Base-by-base conservation (phyloP, 1,140 invertebrate species). In the Aradophagus sp. region DNA sequence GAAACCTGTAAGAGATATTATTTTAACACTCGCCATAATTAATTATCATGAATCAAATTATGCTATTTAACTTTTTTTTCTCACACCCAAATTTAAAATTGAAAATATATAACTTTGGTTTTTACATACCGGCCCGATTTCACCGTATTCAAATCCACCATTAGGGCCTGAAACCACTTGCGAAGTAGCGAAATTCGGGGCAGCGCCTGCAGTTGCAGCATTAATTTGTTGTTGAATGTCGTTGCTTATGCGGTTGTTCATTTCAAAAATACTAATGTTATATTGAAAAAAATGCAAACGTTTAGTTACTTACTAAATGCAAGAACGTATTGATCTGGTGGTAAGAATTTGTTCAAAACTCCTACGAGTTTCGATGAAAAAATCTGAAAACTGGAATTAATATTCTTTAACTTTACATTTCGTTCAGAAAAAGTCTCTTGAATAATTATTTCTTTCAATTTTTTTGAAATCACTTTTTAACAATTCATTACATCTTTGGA, bases 1-100 rank as follows among this genome's bases (percentile, higher is more conserved):
- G 68, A 67, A 26, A 75, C 84, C 91, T 92, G 75, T 10, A 58
- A 1, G 32, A 71, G 12, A 12, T 23, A 23, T 23, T 23, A n/a
- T n/a, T n/a, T n/a, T n/a, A n/a, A n/a, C n/a, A n/a, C n/a, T n/a
- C n/a, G n/a, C n/a, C n/a, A n/a, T n/a, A n/a, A n/a, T n/a, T n/a
- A n/a, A n/a, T n/a, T n/a, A n/a, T n/a, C n/a, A n/a, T n/a, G n/a
- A n/a, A n/a, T n/a, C n/a, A n/a, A n/a, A n/a, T n/a, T n/a, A n/a
- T n/a, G n/a, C n/a, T n/a, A n/a, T n/a, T n/a, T n/a, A n/a, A n/a
- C n/a, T n/a, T n/a, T n/a, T n/a, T n/a, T n/a, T n/a, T n/a, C n/a
- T n/a, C n/a, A n/a, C n/a, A n/a, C n/a, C n/a, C n/a, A n/a, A n/a
- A n/a, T n/a, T n/a, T n/a, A n/a, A n/a, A n/a, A n/a, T 23, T 8